Evolutionary conservation across 2,113 vertebrate species (phyloP).

Genomic region (Triplophysa tibetana): DNA sequence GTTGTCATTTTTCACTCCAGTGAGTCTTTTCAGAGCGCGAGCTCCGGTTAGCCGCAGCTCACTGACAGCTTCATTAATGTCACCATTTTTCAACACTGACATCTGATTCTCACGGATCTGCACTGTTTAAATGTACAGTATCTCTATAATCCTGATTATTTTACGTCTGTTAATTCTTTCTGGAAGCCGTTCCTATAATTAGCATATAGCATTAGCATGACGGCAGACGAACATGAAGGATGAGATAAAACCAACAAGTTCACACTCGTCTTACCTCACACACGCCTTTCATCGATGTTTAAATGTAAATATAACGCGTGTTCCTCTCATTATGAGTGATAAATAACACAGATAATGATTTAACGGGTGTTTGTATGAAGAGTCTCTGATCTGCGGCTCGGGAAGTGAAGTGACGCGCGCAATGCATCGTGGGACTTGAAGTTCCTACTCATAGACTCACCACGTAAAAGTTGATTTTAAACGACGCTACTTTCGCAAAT

Average conservation of each 20-base stretch:
- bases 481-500: no score
- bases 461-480: not conserved
- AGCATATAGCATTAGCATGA: constrained; percentile 30
- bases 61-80: constrained; percentile 12
- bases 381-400: not conserved
- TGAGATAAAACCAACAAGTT: constrained; percentile 45
- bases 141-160: not conserved
- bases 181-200: not conserved
- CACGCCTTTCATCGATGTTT: not conserved
- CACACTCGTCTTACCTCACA: constrained; percentile 47
- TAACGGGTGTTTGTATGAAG: constrained; percentile 20
- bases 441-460: constrained; percentile 39
- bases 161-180: not conserved
- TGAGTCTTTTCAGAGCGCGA: not conserved
- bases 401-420: constrained; percentile 36
- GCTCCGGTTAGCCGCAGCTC: not conserved
- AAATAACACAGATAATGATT: not conserved
- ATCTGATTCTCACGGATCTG: not conserved
- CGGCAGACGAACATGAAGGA: constrained; percentile 46
- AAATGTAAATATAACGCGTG: not conserved
- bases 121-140: no score
- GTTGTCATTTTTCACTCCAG: not conserved
- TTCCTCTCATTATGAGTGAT: constrained; percentile 30
- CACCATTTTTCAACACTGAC: not conserved
- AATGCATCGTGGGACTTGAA: constrained; percentile 70